These are phyloP conservation scores for Monopis laevigella DNA, from an alignment of 2,888 invertebrate species.

Conservation along the genomic window DNA sequence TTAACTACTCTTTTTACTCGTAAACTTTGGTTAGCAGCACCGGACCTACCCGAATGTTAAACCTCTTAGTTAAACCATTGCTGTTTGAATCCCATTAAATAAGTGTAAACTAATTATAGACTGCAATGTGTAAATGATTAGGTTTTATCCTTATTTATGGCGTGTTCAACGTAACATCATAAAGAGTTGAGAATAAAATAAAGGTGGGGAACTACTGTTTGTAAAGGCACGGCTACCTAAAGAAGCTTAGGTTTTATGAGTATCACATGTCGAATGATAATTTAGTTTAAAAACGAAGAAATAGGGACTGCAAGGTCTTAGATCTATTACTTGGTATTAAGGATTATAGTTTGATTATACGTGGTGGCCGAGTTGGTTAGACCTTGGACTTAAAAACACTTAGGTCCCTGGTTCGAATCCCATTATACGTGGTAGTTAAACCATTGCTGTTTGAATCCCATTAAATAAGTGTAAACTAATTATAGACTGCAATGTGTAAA, in stretches of 20 bases:
- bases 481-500: not conserved
- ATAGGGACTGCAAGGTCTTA: too few species aligned
- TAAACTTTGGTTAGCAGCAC: conserved; percentile 16
- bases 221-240: too few species aligned
- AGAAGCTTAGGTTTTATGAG: too few species aligned
- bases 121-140: not conserved
- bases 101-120: not conserved
- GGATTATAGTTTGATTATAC: too few species aligned
- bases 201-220: too few species aligned
- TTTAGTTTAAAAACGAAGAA: too few species aligned
- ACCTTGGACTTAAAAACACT: too few species aligned
- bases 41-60: conserved; percentile 39
- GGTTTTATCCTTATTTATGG: conserved; percentile 9
- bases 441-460: not conserved
- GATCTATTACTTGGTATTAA: too few species aligned
- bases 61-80: conserved; percentile 20
- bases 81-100: not conserved
- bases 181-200: conserved; percentile 23
- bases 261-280: too few species aligned
- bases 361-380: too few species aligned
- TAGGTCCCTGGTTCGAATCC: too few species aligned
- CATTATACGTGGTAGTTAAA: conserved; percentile 24
- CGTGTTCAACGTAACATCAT: conserved; percentile 51
- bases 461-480: not conserved
- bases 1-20: too few species aligned